phyloP scores from a whole-genome alignment of 2,113 vertebrate species.

The Sturnus vulgaris region DNA sequence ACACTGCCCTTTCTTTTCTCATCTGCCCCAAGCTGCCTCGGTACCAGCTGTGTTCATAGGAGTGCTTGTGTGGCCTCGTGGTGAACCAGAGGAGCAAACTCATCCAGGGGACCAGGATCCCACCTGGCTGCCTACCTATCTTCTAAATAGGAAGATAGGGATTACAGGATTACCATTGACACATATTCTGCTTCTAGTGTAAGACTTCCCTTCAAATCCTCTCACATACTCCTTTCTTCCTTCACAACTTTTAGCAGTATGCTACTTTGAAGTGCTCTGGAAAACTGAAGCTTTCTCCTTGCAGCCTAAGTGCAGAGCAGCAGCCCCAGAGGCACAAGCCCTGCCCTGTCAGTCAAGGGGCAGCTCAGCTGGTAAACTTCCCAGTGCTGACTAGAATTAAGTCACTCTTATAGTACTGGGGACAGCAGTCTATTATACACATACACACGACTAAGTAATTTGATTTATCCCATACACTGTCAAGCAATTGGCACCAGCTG shows the following conservation, averaged over 20 bases:
- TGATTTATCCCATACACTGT: neutral
- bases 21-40: neutral
- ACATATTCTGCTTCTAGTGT: neutral
- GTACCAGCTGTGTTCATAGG: neutral
- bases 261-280: neutral
- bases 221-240: neutral
- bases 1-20: neutral
- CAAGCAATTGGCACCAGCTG: neutral
- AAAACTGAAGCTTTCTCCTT: neutral
- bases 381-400: neutral
- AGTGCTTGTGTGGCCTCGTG: accelerated
- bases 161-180: neutral
- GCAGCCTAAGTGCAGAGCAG: neutral
- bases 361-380: neutral
- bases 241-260: neutral
- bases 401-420: neutral
- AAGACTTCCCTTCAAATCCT: neutral
- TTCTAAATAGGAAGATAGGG: neutral
- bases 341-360: neutral
- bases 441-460: neutral
- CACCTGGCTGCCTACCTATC: neutral
- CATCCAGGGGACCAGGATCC: neutral
- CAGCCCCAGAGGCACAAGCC: neutral
- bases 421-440: neutral
- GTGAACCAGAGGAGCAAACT: neutral